phyloP scores from a whole-genome alignment of 2,888 invertebrate species.

The Monoplex corrugatus region DNA sequence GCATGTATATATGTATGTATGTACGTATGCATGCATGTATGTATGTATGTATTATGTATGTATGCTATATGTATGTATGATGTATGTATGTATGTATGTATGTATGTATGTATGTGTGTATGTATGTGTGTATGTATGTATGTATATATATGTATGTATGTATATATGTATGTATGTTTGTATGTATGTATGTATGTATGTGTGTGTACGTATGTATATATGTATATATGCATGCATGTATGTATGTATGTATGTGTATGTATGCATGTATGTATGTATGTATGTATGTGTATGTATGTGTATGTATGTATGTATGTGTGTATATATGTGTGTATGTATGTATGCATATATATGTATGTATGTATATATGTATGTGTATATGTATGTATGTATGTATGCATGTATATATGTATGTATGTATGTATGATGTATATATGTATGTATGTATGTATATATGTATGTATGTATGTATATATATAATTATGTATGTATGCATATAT shows the following conservation, averaged over 20 bases:
- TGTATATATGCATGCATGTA: not conserved
- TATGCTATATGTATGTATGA: too few relatives aligned
- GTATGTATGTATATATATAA: too few relatives aligned
- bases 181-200: not conserved
- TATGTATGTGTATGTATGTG: not conserved
- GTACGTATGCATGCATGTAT: not conserved
- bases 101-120: not conserved
- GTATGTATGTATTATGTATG: too few relatives aligned
- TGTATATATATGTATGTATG: not conserved
- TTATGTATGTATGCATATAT: too few relatives aligned
- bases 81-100: too few relatives aligned
- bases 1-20: not conserved
- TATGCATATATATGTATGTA: not conserved
- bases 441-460: too few relatives aligned
- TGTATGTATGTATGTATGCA: too few relatives aligned
- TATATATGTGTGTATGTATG: not conserved
- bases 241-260: not conserved
- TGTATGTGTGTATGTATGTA: too few relatives aligned
- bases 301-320: not conserved
- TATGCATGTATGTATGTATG: not conserved
- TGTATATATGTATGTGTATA: not conserved
- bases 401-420: too few relatives aligned
- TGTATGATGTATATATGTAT: too few relatives aligned
- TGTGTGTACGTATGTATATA: not conserved
- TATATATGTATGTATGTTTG: not conserved